Conservation (phyloP, 2,797 vertebrate genomes). For the Cossypha polioptera region DNA sequence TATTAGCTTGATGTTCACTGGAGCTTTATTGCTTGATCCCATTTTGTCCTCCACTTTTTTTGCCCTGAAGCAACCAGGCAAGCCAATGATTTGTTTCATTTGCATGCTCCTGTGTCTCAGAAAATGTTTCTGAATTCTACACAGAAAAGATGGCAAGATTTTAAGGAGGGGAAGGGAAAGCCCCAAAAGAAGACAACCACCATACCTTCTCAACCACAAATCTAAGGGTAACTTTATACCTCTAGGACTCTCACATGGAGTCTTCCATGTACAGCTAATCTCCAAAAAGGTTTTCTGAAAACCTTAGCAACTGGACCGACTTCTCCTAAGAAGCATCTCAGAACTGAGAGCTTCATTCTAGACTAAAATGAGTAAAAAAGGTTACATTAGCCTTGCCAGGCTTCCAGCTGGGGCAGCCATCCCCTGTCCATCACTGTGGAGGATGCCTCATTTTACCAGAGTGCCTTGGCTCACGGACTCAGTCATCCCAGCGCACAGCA, state of each 20-base stretch:
- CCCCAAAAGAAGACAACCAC: background rate
- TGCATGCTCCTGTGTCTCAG: background rate
- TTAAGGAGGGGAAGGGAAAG: background rate
- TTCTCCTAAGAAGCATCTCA: background rate
- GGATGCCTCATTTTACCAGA: fast-evolving
- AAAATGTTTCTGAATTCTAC: background rate
- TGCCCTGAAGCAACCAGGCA: background rate
- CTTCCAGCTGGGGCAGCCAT: background rate
- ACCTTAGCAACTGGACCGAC: background rate
- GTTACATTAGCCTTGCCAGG: background rate
- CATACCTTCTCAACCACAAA: background rate
- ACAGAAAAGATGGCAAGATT: background rate
- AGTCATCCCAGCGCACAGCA: background rate
- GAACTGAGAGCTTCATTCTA: background rate
- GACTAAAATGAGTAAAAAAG: background rate
- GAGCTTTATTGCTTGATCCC: background rate
- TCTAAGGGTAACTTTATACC: background rate
- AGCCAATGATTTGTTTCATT: background rate
- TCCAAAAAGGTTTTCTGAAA: background rate
- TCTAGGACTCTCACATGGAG: background rate
- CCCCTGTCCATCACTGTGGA: fast-evolving
- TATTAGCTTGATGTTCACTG: background rate
- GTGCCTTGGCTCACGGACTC: background rate
- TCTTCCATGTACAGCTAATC: background rate
- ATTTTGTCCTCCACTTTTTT: background rate